Percentiles rank a stretch among this genome's conserved stretches.
Evolutionary conservation across 2,113 vertebrate genomes (phyloP).

Genomic region (Anolis sagrei): DNA sequence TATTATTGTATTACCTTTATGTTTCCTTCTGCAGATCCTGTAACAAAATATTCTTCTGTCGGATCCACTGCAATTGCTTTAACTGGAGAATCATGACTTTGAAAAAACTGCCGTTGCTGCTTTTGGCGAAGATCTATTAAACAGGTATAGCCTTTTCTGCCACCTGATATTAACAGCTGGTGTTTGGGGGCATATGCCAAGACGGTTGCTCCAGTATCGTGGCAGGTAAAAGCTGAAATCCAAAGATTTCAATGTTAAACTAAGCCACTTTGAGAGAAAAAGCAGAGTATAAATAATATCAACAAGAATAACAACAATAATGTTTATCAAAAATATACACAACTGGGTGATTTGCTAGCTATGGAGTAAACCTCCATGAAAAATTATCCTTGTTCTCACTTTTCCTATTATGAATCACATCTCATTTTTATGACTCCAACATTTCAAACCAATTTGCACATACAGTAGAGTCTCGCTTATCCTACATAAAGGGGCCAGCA

Average conservation of each 20-base stretch:
- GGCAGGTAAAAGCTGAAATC: constrained; percentile 90
- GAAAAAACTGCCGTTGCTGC: constrained; percentile 90
- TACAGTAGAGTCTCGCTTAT: too few species aligned
- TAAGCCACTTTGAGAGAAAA: too few species aligned
- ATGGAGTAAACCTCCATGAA: not conserved
- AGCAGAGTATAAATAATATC: too few species aligned
- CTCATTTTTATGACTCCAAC: not conserved
- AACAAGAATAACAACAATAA: too few species aligned
- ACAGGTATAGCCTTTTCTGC: constrained; percentile 92
- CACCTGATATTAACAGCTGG: constrained; percentile 93
- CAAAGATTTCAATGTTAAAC: constrained; percentile 33
- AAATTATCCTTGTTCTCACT: too few species aligned
- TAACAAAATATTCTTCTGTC: constrained; percentile 93
- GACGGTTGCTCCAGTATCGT: constrained; percentile 94
- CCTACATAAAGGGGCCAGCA: too few species aligned
- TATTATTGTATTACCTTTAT: constrained; percentile 87
- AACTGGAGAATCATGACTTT: constrained; percentile 95
- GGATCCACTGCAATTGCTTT: constrained; percentile 93
- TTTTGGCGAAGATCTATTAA: constrained; percentile 89
- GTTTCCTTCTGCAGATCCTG: constrained; percentile 96
- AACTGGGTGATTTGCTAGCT: too few species aligned
- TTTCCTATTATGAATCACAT: not conserved
- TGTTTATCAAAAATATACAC: not conserved
- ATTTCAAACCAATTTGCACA: not conserved
- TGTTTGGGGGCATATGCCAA: constrained; percentile 90